A percentile compares a stretch with the other conserved stretches of the same genome.
These are phyloP conservation scores for Polypedilum vanderplanki DNA, from an alignment of 1,140 invertebrate genomes.

Conservation along the genomic window DNA sequence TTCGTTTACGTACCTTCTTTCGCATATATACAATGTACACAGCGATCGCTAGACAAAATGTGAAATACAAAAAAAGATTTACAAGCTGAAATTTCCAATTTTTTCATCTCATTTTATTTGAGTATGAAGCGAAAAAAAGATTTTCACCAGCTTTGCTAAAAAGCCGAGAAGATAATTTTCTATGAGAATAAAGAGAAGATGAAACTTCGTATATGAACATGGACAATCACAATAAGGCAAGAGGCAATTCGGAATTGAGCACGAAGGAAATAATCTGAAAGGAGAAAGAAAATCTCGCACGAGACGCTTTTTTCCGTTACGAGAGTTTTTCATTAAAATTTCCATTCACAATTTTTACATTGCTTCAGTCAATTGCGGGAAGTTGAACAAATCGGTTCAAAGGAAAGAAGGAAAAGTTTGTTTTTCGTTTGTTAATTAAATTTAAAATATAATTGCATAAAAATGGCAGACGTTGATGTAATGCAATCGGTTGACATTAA, in stretches of 20 bases:
- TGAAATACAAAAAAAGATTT: neutral
- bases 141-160: neutral
- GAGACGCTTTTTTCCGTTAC: constrained; percentile 16
- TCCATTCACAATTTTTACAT: constrained; percentile 21
- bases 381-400: constrained; percentile 3
- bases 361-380: constrained; percentile 12
- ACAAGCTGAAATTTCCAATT: neutral
- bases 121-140: neutral
- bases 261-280: neutral
- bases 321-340: constrained; percentile 24
- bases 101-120: neutral
- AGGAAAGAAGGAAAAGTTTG: neutral
- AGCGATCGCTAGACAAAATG: neutral
- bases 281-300: constrained; percentile 3
- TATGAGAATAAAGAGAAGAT: neutral
- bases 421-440: neutral
- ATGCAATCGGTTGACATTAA: constrained; percentile 9
- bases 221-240: neutral
- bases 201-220: neutral
- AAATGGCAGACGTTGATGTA: constrained; percentile 23
- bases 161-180: neutral
- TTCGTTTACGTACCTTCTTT: neutral
- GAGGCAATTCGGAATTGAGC: neutral
- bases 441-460: neutral
- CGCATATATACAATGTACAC: neutral